These are phyloP conservation scores for Heteromyza rotundicornis DNA, from an alignment of 2,888 invertebrate genomes.

Conservation along the genomic window DNA sequence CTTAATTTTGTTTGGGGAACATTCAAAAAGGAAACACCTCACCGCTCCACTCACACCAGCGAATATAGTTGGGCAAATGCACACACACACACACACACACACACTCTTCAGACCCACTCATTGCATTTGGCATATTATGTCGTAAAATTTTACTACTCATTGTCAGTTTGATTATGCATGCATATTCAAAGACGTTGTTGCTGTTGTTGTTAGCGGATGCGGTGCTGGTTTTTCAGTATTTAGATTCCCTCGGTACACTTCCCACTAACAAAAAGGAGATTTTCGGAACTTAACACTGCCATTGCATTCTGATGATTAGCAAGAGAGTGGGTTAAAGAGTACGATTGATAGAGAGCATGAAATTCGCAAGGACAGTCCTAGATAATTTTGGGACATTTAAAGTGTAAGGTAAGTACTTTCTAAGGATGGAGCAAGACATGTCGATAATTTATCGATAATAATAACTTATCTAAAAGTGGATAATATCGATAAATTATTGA, in stretches of 20 bases:
- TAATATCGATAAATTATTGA: no score
- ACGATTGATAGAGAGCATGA: no score
- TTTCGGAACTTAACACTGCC: no score
- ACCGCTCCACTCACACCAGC: slow-evolving; percentile 9
- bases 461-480: no score
- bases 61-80: not conserved
- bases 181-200: slow-evolving; percentile 17
- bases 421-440: no score
- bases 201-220: not conserved
- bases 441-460: no score
- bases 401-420: no score
- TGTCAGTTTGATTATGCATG: slow-evolving; percentile 34
- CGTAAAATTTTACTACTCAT: slow-evolving; percentile 32
- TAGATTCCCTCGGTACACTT: not conserved
- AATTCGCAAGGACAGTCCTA: no score
- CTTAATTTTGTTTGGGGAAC: slow-evolving; percentile 26
- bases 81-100: not conserved
- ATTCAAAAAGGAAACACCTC: slow-evolving; percentile 12
- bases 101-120: not conserved
- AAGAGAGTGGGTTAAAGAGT: no score
- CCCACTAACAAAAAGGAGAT: not conserved
- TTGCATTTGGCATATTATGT: slow-evolving; percentile 30
- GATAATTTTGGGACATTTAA: no score
- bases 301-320: no score
- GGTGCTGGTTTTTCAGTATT: not conserved